Evolutionary conservation across 1,140 invertebrate species (phyloP), one percentile per base, ranked within the genome.

Genomic region (Bradysia coprophila): DNA sequence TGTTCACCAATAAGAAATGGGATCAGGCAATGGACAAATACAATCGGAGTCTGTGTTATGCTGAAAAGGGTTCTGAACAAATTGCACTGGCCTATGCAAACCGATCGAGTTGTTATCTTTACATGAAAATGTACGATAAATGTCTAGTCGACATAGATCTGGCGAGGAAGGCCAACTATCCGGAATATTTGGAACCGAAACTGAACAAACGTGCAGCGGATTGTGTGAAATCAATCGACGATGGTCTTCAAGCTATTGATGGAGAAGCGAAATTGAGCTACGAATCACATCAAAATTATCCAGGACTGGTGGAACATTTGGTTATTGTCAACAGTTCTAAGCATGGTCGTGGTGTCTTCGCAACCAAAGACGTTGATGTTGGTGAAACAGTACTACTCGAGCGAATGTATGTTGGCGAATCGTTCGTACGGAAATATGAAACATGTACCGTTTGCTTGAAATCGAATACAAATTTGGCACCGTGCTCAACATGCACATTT

Each of bases 51-150:
- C 47, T 57, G 40, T 50, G 49, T 11, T 49, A 28, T 38, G 52
- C 51, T 9, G 45, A 46, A 21, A 41, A 37, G 18, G 24, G 38
- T 21, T 53, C 53, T 3, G 24, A 48, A 11, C 53, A 59, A 45
- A 41, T 59, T 9, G 50, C 55, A 1, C 21, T 61, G 1, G 56
- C 59, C 2, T 59, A 56, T 49, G 61, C 51, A 10, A 66, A 66
- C 44, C 53, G 63, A 41, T 66, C 64, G 11, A 59, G 61, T 10
- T 54, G 57, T 8, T 49, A 64, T 4, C 60, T 61, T 48, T 45
- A 54, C 33, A 32, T 64, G 18, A 41, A 51, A 21, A 54, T 60
- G 34, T 62, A 52, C 49, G 28, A 55, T 6, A 55, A 57, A 18
- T 61, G 62, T 43, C 20, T 66, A 3, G 23, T 43, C 18, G 65